A percentile compares a stretch with the other conserved stretches of the same genome.
phyloP scores from a whole-genome alignment of 2,888 invertebrate genomes.

The Sinopyrophorus schimmeli region DNA sequence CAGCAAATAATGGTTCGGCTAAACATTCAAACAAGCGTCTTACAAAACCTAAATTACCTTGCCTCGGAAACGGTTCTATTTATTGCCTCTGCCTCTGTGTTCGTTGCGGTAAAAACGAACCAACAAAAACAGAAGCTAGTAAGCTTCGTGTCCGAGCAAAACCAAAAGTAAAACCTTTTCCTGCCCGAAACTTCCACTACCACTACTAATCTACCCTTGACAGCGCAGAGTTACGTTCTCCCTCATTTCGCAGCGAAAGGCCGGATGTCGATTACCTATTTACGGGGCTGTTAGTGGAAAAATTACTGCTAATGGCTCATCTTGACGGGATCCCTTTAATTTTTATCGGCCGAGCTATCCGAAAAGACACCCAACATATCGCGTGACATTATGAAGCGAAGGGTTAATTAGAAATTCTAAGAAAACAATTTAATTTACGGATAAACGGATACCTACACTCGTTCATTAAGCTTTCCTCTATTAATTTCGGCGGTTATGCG shows the following conservation, averaged over 20 bases:
- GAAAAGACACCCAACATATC: too few relatives aligned
- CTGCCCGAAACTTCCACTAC: constrained; percentile 19
- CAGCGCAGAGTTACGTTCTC: constrained; percentile 7
- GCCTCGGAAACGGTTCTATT: constrained; percentile 47
- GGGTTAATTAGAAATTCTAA: too few relatives aligned
- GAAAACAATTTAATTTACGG: too few relatives aligned
- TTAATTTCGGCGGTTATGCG: constrained; percentile 11
- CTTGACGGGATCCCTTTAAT: too few relatives aligned
- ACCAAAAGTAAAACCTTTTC: constrained; percentile 15
- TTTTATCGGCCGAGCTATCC: too few relatives aligned
- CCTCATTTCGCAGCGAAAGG: constrained; percentile 9
- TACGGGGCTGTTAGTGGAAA: constrained; percentile 10
- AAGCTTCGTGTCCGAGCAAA: constrained; percentile 28
- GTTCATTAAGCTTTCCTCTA: constrained; percentile 15
- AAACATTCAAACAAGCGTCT: constrained; percentile 42
- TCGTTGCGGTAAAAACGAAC: constrained; percentile 35
- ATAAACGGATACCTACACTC: too few relatives aligned
- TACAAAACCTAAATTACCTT: constrained; percentile 47
- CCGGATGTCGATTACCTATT: constrained; percentile 16
- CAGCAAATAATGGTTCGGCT: constrained; percentile 23
- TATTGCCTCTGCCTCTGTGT: constrained; percentile 40
- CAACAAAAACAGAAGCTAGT: constrained; percentile 36
- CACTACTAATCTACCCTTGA: constrained; percentile 31
- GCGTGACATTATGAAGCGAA: too few relatives aligned
- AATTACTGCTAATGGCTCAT: too few relatives aligned